phyloP scores from a whole-genome alignment of 2,797 vertebrate genomes.

The Ficedula albicollis region DNA sequence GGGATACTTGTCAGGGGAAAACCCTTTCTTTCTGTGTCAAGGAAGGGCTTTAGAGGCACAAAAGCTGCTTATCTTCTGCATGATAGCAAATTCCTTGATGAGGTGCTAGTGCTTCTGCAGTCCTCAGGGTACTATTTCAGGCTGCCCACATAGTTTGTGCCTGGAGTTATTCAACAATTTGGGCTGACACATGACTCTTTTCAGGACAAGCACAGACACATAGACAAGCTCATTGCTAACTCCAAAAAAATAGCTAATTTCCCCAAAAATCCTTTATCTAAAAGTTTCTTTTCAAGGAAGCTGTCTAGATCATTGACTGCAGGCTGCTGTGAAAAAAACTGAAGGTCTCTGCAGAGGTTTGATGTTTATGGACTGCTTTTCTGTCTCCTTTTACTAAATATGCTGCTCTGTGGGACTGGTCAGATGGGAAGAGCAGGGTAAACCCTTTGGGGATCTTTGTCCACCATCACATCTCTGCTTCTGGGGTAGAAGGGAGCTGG shows the following conservation, averaged over 20 bases:
- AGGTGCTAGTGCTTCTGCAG: background rate
- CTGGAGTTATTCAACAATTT: background rate
- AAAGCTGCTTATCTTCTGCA: background rate
- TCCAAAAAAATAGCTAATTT: background rate
- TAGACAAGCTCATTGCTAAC: background rate
- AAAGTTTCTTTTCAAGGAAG: background rate
- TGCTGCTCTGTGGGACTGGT: background rate
- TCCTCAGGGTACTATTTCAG: background rate
- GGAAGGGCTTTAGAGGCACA: constrained; percentile 1
- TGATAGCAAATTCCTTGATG: background rate
- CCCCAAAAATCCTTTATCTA: background rate
- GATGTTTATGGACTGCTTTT: background rate
- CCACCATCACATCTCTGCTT: background rate
- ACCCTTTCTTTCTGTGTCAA: background rate
- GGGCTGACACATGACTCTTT: background rate
- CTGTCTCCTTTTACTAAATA: background rate
- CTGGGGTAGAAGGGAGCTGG: background rate
- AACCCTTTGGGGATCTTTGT: background rate
- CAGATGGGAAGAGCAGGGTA: background rate
- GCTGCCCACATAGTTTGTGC: background rate
- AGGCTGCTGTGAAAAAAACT: background rate
- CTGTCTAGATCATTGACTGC: background rate
- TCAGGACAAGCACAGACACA: background rate
- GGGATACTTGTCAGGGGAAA: background rate
- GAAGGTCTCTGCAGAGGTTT: no score